Evolutionary conservation across 2,113 vertebrate genomes (phyloP).

Genomic region (Aegithalos caudatus): DNA sequence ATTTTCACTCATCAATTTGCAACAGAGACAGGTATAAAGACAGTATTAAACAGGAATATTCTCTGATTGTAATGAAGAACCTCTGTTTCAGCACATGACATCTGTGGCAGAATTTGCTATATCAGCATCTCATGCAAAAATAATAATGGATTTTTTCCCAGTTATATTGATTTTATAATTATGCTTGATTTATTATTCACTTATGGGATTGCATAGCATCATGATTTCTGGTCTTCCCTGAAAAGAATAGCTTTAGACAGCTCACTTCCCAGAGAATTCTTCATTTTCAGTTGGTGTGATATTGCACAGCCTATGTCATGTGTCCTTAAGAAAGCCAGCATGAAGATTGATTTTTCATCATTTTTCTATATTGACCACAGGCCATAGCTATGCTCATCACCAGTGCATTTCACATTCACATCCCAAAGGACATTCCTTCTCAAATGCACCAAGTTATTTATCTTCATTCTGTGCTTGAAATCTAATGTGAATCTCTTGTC

Average conservation of each 20-base stretch:
- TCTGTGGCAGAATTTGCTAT: not conserved
- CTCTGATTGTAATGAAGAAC: not conserved
- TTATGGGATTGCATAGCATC: not conserved
- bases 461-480: constrained; percentile 73
- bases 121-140: not conserved
- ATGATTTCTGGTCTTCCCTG: not conserved
- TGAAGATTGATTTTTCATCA: constrained; percentile 38
- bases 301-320: not conserved
- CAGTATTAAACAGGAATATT: not conserved
- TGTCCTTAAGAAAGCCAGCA: not conserved
- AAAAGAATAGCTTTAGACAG: not conserved
- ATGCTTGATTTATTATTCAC: not conserved
- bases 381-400: not conserved
- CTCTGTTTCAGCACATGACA: not conserved
- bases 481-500: constrained; percentile 54
- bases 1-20: not conserved
- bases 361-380: constrained; percentile 12
- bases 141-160: not conserved
- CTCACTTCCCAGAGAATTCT: not conserved
- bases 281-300: not conserved
- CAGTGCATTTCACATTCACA: constrained; percentile 36
- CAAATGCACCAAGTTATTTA: constrained; percentile 57
- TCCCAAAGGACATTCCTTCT: constrained; percentile 25
- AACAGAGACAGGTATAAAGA: not conserved
- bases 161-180: not conserved